Percentiles rank a stretch among this genome's conserved stretches.
phyloP scores from a whole-genome alignment of 2,888 invertebrate genomes.

The Pollenia labialis region DNA sequence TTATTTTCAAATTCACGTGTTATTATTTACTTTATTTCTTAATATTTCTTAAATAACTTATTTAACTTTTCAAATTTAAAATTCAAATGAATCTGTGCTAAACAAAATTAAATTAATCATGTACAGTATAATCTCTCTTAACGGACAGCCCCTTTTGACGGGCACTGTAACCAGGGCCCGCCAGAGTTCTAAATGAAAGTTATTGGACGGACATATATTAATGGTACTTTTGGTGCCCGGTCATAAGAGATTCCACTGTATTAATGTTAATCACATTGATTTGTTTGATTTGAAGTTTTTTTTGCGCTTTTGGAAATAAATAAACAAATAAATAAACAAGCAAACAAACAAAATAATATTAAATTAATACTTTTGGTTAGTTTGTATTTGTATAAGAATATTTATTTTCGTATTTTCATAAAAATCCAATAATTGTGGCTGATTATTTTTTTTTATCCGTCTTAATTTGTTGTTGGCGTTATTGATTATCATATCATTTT shows the following conservation, averaged over 20 bases:
- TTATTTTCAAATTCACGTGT: constrained; percentile 25
- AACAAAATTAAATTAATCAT: constrained; percentile 19
- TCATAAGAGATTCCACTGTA: too few relatives aligned
- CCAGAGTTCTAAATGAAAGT: too few relatives aligned
- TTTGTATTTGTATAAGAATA: background rate
- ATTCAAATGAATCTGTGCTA: constrained; percentile 18
- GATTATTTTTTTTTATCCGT: background rate
- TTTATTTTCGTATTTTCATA: background rate
- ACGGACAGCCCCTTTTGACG: too few relatives aligned
- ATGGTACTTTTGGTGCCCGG: too few relatives aligned
- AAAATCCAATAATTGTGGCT: constrained; percentile 7
- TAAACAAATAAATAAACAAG: background rate
- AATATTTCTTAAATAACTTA: too few relatives aligned
- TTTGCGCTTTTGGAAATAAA: background rate
- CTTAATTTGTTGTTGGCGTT: background rate
- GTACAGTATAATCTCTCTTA: background rate
- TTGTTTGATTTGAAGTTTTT: background rate
- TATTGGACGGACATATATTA: too few relatives aligned
- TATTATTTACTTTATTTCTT: background rate
- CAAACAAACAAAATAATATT: constrained; percentile 9
- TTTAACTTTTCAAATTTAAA: background rate
- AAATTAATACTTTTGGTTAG: background rate
- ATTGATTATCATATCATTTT: background rate
- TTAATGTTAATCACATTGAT: constrained; percentile 16
- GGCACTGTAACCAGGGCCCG: too few relatives aligned